phyloP scores from a whole-genome alignment of 2,113 vertebrate species.

The Sinosuthora webbiana region DNA sequence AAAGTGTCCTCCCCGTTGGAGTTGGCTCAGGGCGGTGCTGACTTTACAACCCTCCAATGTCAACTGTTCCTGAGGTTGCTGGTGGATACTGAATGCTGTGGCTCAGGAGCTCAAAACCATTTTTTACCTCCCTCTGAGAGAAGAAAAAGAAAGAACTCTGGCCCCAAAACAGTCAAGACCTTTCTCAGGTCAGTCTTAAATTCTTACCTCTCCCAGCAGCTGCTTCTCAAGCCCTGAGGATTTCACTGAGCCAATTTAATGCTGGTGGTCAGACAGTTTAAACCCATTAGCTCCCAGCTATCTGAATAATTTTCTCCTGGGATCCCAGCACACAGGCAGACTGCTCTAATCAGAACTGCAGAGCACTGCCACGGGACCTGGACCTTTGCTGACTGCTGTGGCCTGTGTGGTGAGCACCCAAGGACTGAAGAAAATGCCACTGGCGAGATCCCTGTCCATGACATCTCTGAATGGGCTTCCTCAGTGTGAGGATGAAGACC shows the following conservation, averaged over 20 bases:
- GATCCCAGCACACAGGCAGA: not conserved
- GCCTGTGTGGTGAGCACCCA: not conserved
- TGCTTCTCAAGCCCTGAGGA: slow-evolving; percentile 27
- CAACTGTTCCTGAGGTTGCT: not conserved
- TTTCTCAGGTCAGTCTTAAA: slow-evolving; percentile 51
- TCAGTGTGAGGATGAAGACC: slow-evolving; percentile 84
- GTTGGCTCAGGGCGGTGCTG: not conserved
- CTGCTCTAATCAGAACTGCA: not conserved
- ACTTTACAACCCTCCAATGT: not conserved
- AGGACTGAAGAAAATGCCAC: slow-evolving; percentile 78
- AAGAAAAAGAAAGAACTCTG: not conserved
- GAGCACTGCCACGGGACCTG: not conserved
- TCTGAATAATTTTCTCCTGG: slow-evolving; percentile 8
- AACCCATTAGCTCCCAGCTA: slow-evolving; percentile 22
- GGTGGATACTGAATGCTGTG: not conserved
- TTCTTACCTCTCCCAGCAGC: slow-evolving; percentile 12
- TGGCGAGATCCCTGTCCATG: slow-evolving; percentile 88
- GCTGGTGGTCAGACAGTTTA: slow-evolving; percentile 29
- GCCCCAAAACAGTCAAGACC: not conserved
- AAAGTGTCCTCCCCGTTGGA: not conserved
- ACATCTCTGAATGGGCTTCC: slow-evolving; percentile 89
- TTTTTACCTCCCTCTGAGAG: not conserved
- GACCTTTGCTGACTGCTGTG: not conserved
- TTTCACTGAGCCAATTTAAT: slow-evolving; percentile 51
- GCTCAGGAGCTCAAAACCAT: not conserved